A percentile compares a stretch with the other conserved stretches of the same genome.
These are phyloP conservation scores for Pterocles orientalis DNA, from an alignment of 2,113 vertebrate species.

Conservation along the genomic window DNA sequence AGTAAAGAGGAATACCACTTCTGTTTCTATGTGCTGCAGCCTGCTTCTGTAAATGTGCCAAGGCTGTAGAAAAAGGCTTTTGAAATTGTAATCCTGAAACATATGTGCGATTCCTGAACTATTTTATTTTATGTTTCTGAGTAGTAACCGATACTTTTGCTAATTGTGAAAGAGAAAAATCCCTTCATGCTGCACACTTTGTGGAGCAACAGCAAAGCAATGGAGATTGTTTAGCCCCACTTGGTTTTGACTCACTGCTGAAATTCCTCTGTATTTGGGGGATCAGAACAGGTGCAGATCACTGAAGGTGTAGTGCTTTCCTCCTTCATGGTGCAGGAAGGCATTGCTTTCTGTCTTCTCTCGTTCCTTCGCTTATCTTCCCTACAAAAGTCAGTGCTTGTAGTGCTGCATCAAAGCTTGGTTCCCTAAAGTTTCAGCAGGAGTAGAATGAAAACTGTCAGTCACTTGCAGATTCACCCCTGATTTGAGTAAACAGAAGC, in stretches of 20 bases:
- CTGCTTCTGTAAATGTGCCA: not conserved
- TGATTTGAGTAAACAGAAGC: not conserved
- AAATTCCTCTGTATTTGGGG: not conserved
- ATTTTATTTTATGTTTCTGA: not conserved
- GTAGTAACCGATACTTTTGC: not conserved
- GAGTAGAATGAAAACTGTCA: not conserved
- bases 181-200: not conserved
- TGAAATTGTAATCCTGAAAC: not conserved
- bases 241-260: not conserved
- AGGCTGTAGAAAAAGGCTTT: not conserved
- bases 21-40: not conserved
- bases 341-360: not conserved
- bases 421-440: not conserved
- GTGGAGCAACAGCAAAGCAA: not conserved
- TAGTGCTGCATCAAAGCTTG: not conserved
- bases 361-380: not conserved
- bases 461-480: not conserved
- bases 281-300: not conserved
- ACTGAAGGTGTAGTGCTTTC: not conserved
- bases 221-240: not conserved
- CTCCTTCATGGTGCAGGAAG: not conserved
- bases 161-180: not conserved
- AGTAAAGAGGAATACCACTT: not conserved
- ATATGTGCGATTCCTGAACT: rapidly evolving
- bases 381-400: not conserved